These are phyloP conservation scores for Acipenser ruthenus DNA, from an alignment of 2,797 vertebrate species.

Conservation along the genomic window DNA sequence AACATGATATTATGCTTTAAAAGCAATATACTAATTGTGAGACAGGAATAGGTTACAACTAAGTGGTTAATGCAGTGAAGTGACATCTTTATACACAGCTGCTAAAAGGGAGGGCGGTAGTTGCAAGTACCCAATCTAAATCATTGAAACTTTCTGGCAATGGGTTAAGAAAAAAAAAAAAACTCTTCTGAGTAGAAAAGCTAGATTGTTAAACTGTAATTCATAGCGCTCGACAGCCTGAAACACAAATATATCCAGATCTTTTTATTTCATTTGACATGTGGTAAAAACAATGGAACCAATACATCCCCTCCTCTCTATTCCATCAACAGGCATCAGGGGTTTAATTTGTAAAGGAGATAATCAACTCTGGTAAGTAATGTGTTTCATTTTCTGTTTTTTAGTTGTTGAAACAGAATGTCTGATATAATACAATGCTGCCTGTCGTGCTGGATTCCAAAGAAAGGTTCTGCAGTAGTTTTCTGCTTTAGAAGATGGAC, in stretches of 20 bases:
- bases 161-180: constrained; percentile 9
- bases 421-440: too few relatives aligned
- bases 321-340: constrained; percentile 8
- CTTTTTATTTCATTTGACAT: constrained; percentile 14
- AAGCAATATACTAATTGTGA: constrained; percentile 34
- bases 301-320: neutral
- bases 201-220: constrained; percentile 17
- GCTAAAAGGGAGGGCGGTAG: constrained; percentile 53
- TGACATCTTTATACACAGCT: constrained; percentile 61
- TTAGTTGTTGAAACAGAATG: too few relatives aligned
- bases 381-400: constrained; percentile 6
- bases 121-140: constrained; percentile 56
- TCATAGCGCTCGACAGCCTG: constrained; percentile 23
- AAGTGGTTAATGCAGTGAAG: constrained; percentile 60
- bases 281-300: constrained; percentile 4
- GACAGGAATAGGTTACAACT: constrained; percentile 65
- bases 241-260: constrained; percentile 9
- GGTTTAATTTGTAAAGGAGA: constrained; percentile 15
- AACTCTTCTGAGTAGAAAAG: constrained; percentile 11
- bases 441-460: too few relatives aligned
- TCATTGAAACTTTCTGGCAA: constrained; percentile 37
- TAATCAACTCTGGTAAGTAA: constrained; percentile 36
- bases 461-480: too few relatives aligned
- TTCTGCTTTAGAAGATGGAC: too few relatives aligned
- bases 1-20: too few relatives aligned